These are phyloP conservation scores for Aleiodes sp. DNA, from an alignment of 1,140 invertebrate genomes.

Conservation along the genomic window DNA sequence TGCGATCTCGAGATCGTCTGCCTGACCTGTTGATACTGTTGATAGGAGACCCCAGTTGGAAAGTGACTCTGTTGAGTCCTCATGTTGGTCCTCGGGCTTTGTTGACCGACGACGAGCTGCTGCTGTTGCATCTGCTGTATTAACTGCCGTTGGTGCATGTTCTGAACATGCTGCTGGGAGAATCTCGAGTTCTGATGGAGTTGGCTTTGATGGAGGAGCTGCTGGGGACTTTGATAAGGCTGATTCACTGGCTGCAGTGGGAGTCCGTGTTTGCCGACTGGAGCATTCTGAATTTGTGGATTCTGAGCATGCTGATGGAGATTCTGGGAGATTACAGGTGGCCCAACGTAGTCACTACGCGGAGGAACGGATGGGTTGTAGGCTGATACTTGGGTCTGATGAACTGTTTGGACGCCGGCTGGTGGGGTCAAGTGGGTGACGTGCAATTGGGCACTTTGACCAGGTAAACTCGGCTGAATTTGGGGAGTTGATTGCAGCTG, in stretches of 20 bases:
- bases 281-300: conserved; percentile 41
- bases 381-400: conserved; percentile 58
- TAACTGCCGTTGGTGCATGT: conserved; percentile 64
- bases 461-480: conserved; percentile 57
- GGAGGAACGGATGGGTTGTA: conserved; percentile 49
- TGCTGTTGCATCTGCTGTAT: conserved; percentile 72
- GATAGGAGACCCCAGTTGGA: conserved; percentile 52
- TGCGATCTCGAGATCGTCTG: conserved; percentile 62
- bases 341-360: conserved; percentile 55
- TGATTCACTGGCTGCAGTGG: conserved; percentile 48
- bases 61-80: conserved; percentile 48
- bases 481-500: conserved; percentile 54
- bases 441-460: conserved; percentile 61
- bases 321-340: conserved; percentile 46
- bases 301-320: conserved; percentile 51
- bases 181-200: conserved; percentile 57
- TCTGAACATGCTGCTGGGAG: conserved; percentile 59
- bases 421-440: conserved; percentile 60
- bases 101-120: conserved; percentile 50
- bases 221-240: conserved; percentile 56
- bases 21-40: conserved; percentile 61
- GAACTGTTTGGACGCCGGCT: conserved; percentile 61
- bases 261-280: conserved; percentile 49
- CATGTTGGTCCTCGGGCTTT: conserved; percentile 43
- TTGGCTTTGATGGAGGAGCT: conserved; percentile 57